A percentile compares a stretch with the other conserved stretches of the same genome.
Conservation (phyloP, 2,797 vertebrate genomes). For the Cyclopterus lumpus region DNA sequence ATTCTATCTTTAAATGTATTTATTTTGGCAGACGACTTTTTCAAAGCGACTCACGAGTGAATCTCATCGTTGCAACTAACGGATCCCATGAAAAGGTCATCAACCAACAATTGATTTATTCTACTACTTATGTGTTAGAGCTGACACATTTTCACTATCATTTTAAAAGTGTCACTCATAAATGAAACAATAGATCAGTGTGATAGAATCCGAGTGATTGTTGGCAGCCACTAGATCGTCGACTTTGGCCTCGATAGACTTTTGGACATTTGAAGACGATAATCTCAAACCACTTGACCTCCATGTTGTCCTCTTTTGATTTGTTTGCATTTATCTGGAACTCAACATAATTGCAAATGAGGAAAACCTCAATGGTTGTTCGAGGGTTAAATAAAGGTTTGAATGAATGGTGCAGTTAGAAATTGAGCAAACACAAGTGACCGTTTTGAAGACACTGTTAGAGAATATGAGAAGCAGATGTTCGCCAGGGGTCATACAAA, state of each 20-base stretch:
- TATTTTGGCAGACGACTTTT: neutral
- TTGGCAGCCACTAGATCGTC: neutral
- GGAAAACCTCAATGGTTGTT: neutral
- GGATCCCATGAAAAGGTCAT: slow-evolving; percentile 7
- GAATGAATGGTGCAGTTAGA: neutral
- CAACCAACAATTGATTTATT: neutral
- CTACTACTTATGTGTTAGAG: neutral
- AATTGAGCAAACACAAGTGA: neutral
- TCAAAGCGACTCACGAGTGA: neutral
- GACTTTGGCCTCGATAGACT: neutral
- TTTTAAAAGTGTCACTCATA: neutral
- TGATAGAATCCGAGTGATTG: neutral
- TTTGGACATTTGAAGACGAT: neutral
- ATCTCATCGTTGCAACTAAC: neutral
- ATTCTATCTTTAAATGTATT: neutral
- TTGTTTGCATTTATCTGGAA: neutral
- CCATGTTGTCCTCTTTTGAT: neutral
- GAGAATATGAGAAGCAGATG: neutral
- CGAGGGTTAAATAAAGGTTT: slow-evolving; percentile 4
- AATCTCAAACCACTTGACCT: neutral
- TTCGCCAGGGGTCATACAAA: neutral
- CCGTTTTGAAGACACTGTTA: neutral
- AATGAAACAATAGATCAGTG: neutral
- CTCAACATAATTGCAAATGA: neutral
- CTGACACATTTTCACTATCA: neutral